Conservation (phyloP, 2,113 vertebrate species). For the Spea multiplicata region DNA sequence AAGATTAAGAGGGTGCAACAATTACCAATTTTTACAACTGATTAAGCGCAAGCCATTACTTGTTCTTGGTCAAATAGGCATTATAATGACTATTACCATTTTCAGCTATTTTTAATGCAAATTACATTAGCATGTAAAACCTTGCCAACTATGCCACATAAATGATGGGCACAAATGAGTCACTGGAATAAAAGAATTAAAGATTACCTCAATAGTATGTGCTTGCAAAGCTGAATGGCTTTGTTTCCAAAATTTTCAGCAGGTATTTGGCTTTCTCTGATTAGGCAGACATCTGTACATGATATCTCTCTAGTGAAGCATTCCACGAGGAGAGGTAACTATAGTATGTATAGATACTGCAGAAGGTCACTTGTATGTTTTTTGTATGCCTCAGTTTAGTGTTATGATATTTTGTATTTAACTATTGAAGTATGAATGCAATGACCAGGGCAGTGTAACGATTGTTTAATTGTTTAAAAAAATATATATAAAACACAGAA, state of each 20-base stretch:
- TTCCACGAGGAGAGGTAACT: not conserved
- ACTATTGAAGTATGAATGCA: too few relatives aligned
- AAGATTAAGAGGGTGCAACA: conserved; percentile 91
- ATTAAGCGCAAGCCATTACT: conserved; percentile 87
- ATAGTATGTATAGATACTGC: too few relatives aligned
- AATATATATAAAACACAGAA: too few relatives aligned
- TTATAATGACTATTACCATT: conserved; percentile 83
- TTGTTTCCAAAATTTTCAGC: conserved; percentile 64
- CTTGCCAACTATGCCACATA: conserved; percentile 78
- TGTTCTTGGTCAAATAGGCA: conserved; percentile 84
- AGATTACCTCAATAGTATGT: conserved; percentile 64
- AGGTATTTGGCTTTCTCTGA: conserved; percentile 43
- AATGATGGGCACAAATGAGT: conserved; percentile 77
- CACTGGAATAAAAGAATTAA: conserved; percentile 68
- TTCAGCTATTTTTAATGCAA: conserved; percentile 84
- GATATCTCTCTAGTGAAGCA: not conserved
- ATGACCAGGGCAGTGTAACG: too few relatives aligned
- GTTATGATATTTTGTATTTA: too few relatives aligned
- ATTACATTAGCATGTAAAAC: conserved; percentile 83
- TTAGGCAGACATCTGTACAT: not conserved
- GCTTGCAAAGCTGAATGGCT: conserved; percentile 65
- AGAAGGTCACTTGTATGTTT: too few relatives aligned
- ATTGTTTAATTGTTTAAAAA: too few relatives aligned
- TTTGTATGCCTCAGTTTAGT: too few relatives aligned
- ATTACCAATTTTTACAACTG: conserved; percentile 90